phyloP scores from a whole-genome alignment of 1,140 invertebrate genomes.

The Popillia japonica region DNA sequence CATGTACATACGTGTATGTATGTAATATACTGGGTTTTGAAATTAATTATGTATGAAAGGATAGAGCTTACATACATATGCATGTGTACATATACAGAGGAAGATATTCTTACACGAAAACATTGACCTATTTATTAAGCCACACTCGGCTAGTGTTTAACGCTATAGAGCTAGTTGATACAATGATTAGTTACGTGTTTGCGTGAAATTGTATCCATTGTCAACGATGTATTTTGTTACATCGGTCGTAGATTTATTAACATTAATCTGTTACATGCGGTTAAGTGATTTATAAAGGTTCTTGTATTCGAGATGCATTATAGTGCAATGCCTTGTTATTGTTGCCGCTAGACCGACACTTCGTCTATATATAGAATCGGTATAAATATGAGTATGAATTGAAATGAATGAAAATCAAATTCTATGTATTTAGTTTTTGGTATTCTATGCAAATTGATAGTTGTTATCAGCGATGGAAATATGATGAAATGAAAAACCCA shows the following conservation, averaged over 20 bases:
- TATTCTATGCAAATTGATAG: constrained; percentile 25
- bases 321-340: constrained; percentile 28
- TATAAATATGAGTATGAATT: background rate
- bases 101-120: constrained; percentile 31
- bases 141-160: constrained; percentile 13
- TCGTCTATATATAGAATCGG: background rate
- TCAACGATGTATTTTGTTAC: constrained; percentile 21
- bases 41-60: constrained; percentile 15
- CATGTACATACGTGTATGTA: too few species aligned
- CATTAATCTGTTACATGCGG: constrained; percentile 29
- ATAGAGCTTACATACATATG: background rate
- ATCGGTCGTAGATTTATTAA: constrained; percentile 16
- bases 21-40: background rate
- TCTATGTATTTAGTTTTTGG: constrained; percentile 20
- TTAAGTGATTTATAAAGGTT: constrained; percentile 33
- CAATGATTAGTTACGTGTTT: constrained; percentile 20
- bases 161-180: background rate
- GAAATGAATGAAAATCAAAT: constrained; percentile 6
- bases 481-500: background rate
- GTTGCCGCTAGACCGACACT: background rate
- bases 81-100: background rate
- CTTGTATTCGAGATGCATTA: constrained; percentile 13
- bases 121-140: constrained; percentile 25
- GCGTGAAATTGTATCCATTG: constrained; percentile 28
- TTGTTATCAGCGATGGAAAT: background rate